Evolutionary conservation across 2,113 vertebrate species (phyloP).

Genomic region (Callipepla squamata): DNA sequence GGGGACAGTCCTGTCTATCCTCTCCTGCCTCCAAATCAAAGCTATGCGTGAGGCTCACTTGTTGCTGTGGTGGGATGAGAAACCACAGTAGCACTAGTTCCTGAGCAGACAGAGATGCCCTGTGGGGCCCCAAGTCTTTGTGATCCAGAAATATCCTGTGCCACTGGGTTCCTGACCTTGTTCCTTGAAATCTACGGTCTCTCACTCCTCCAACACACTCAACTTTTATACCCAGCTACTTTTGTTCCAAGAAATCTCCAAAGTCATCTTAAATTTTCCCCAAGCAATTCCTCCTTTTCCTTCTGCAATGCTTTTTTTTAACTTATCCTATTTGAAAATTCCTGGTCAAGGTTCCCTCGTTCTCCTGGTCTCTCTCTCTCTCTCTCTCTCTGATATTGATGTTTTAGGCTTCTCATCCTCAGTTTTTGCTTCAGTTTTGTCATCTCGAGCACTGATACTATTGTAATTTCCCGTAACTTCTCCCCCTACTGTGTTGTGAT

Average conservation of each 20-base stretch:
- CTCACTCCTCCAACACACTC: not conserved
- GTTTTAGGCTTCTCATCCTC: not conserved
- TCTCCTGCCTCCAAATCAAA: not conserved
- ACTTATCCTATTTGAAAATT: not conserved
- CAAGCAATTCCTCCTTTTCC: not conserved
- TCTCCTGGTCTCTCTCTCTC: not conserved
- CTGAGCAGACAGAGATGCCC: not conserved
- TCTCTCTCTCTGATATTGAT: not conserved
- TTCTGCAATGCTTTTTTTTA: not conserved
- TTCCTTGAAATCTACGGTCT: not conserved
- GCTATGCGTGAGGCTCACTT: not conserved
- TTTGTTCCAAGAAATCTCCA: not conserved
- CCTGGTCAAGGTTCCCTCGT: not conserved
- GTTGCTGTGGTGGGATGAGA: not conserved
- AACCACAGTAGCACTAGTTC: fast-evolving
- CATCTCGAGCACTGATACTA: not conserved
- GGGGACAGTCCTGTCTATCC: not conserved
- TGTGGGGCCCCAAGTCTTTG: not conserved
- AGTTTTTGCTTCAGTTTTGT: not conserved
- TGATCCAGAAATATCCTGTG: not conserved
- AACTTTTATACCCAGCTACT: not conserved
- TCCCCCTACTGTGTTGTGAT: not conserved
- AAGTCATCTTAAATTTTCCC: not conserved
- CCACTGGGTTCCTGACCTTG: not conserved
- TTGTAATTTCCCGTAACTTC: not conserved